These are phyloP conservation scores for Anas acuta DNA, from an alignment of 2,797 vertebrate species.

Conservation along the genomic window DNA sequence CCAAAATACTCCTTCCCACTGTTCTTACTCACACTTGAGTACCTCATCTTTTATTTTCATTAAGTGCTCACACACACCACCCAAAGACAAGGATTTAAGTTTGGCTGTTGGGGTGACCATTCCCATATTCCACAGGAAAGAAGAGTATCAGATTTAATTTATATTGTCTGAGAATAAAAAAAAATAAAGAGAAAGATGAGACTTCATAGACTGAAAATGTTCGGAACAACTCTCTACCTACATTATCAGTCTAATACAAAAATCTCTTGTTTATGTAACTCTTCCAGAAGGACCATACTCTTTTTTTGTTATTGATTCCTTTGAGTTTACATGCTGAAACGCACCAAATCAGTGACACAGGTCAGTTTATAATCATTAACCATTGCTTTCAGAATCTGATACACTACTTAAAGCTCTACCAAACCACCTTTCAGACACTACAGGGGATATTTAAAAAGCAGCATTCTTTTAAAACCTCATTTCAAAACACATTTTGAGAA, in stretches of 20 bases:
- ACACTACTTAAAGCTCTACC: not conserved
- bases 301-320: not conserved
- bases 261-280: not conserved
- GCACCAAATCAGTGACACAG: not conserved
- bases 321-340: not conserved
- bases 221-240: not conserved
- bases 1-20: not conserved
- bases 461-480: not conserved
- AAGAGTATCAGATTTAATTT: not conserved
- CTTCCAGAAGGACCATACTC: rapidly evolving
- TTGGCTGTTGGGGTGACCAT: not conserved
- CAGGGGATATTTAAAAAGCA: not conserved
- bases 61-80: not conserved
- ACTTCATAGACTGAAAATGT: not conserved
- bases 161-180: not conserved
- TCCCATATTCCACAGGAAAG: not conserved
- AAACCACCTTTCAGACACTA: not conserved
- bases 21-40: not conserved
- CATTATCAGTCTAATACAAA: not conserved
- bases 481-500: not conserved
- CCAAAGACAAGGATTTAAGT: not conserved
- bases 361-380: not conserved
- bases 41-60: not conserved
- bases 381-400: not conserved
- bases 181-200: not conserved